Base-by-base conservation (phyloP, 2,797 vertebrate genomes). In the Anguilla pacifica region DNA sequence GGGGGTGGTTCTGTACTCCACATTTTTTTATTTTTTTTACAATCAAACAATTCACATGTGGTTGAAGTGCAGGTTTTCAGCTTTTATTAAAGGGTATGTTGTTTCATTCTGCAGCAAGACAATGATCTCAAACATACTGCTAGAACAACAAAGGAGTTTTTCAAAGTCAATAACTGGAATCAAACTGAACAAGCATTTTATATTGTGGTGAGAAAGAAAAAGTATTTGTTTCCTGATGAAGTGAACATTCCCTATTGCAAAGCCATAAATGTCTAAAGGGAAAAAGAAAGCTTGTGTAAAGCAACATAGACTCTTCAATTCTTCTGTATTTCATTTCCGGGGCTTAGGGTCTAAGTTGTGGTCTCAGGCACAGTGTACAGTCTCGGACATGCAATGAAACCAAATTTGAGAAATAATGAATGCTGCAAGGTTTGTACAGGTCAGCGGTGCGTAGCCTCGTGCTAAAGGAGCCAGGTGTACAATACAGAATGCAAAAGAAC, bases 281-380 rank as follows among this genome's bases (percentile, higher is more conserved):
- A 35, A n/a, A 35, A 72, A 28, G 67, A 31, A 28, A 10, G 67
- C 67, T 10, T 17, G n/a, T 31, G 28, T 72, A 72, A 72, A 13
- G n/a, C 67, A 72, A 7, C 15, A n/a, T 7, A 31, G 28, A 72
- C 67, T 13, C 28, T 64, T 64, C 22, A 7, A 17, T 64, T 64
- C 59, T 64, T 19, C 22, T 64, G 59, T 10, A 72, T 72, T 72
- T 72, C n/a, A 83, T 88, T 84, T 82, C 85, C 85, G 82, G 57
- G 81, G 28, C 79, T 17, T 39, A 19, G n/a, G 79, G 53, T 83
- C 51, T 84, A 74, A 86, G 57, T 84, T 67, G 74, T 17, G 25
- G 25, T 39, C 49, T 86, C 83, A 46, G 25, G 4, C 46, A 82
- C 13, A 39, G 19, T 82, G 46, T 43, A 43, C 4, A 15, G 79